Base-by-base conservation (phyloP, 2,113 vertebrate genomes). In the Ariopsis seemanni region DNA sequence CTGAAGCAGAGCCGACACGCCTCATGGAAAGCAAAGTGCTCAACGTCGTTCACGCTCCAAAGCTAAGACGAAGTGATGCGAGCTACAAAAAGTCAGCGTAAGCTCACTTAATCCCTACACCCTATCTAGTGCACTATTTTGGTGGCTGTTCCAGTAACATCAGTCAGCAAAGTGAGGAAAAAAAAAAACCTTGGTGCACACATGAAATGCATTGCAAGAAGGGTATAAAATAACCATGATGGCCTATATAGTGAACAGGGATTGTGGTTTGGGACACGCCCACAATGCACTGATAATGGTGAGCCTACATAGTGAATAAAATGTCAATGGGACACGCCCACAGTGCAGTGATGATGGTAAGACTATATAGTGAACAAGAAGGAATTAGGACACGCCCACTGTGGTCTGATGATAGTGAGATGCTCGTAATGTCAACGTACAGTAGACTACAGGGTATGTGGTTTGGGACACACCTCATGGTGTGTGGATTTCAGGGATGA, bases 11-110 rank as follows among this genome's bases (percentile, higher is more conserved):
- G 79, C 42, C 42, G 50, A 86, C 58, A 74, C 72, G 20, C 85
- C 82, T 78, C n/a, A 58, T 83, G 79, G 79, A 86, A 79, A 52
- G 11, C 18, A 84, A 86, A 87, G 53, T 58, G 75, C 57, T 75
- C n/a, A 5, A 63, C 25, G 20, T 63, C 34, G 42, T 83, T 89
- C 69, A 72, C 30, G 3, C 79, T 9, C 20, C 25, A 17, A 69
- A 83, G 81, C 85, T 74, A 74, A 89, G 69, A 62, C 30, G 62
- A 81, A 83, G 22, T 58, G n/a, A 83, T 84, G 78, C 27, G 2
- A 34, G 27, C n/a, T 34, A 15, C 14, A 30, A 50, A 12, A 52
- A 75, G 52, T 50, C 71, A 10, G 12, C 17, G 15, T 20, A 75
- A 75, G 25, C 50, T 77, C 74, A 53, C 22, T 77, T 27, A 83